phyloP scores from a whole-genome alignment of 2,797 vertebrate species.

The Silurus lanzhouensis region DNA sequence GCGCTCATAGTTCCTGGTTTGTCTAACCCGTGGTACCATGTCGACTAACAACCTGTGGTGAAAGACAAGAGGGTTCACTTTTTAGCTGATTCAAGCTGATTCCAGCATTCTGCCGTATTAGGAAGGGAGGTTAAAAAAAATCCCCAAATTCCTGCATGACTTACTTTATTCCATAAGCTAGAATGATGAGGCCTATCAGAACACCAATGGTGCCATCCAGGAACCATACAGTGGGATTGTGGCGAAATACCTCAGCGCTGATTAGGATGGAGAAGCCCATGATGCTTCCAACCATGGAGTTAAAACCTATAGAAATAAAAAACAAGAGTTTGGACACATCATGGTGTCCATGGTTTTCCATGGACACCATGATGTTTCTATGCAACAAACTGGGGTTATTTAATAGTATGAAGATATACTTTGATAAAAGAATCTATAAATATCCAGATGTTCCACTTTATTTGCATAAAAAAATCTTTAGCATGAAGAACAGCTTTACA shows the following conservation, averaged over 20 bases:
- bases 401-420: no score
- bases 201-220: slow-evolving; percentile 92
- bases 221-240: slow-evolving; percentile 89
- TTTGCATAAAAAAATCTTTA: no score
- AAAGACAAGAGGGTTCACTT: slow-evolving; percentile 7
- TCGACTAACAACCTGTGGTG: slow-evolving; percentile 86
- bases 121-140: not conserved
- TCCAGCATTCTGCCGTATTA: not conserved
- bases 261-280: slow-evolving; percentile 98
- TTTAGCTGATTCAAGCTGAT: not conserved
- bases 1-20: slow-evolving; percentile 93
- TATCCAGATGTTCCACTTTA: no score
- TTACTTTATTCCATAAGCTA: slow-evolving; percentile 95
- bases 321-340: no score
- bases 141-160: slow-evolving; percentile 22
- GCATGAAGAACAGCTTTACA: no score
- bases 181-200: slow-evolving; percentile 92
- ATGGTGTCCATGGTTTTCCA: no score
- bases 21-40: slow-evolving; percentile 90
- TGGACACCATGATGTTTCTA: no score
- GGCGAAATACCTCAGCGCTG: slow-evolving; percentile 92
- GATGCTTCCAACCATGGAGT: slow-evolving; percentile 91
- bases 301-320: slow-evolving; percentile 81
- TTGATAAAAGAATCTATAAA: no score
- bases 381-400: no score